Conservation (phyloP, 2,797 vertebrate species). For the Sphenopsis melanotis region DNA sequence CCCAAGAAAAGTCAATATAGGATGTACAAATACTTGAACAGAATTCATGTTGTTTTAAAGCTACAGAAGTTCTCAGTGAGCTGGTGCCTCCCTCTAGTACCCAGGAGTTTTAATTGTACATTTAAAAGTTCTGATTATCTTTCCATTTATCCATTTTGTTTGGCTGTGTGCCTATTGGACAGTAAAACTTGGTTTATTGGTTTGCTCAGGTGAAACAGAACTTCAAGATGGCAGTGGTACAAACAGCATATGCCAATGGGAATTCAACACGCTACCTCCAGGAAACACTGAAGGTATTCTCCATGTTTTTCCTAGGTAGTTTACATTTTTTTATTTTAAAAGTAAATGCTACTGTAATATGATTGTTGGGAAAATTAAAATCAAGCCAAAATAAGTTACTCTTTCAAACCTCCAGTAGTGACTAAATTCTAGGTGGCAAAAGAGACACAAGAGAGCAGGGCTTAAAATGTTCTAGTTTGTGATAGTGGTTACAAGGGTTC, state of each 20-base stretch:
- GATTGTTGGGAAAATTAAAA: background rate
- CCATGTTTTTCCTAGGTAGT: background rate
- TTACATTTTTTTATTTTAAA: background rate
- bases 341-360: background rate
- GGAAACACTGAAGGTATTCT: conserved; percentile 87
- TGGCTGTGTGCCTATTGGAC: accelerated
- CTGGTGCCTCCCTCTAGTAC: background rate
- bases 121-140: background rate
- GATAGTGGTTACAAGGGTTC: too few relatives aligned
- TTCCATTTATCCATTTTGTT: background rate
- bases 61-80: background rate
- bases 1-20: background rate
- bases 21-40: background rate
- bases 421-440: background rate
- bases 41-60: background rate
- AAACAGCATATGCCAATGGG: conserved; percentile 96
- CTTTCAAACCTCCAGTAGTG: background rate
- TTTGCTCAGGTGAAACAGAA: conserved; percentile 80
- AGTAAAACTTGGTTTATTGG: background rate
- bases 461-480: background rate
- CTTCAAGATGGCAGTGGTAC: conserved; percentile 87
- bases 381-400: background rate
- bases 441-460: background rate
- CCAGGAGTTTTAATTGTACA: background rate
- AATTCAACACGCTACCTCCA: conserved; percentile 90